A percentile compares a stretch with the other conserved stretches of the same genome.
These are phyloP conservation scores for Drosophila virilis DNA, from an alignment of 1,140 invertebrate species.

Conservation along the genomic window DNA sequence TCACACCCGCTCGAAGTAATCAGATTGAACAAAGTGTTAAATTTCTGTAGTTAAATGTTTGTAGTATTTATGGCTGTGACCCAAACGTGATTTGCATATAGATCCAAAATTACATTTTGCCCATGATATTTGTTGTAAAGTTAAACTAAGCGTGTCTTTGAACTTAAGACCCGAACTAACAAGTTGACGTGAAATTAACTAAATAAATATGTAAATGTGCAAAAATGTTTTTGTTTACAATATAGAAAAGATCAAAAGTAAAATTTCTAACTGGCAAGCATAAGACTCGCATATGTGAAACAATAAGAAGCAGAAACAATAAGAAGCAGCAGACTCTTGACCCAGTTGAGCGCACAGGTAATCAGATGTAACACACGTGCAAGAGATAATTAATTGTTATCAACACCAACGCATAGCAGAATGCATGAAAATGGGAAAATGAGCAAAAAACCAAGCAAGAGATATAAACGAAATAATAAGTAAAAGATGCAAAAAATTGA, in stretches of 20 bases:
- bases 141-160: neutral
- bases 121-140: neutral
- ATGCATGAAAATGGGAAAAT: conserved; percentile 19
- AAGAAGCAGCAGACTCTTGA: conserved; percentile 4
- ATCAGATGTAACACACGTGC: conserved; percentile 18
- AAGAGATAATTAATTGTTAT: conserved; percentile 19
- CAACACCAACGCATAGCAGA: conserved; percentile 8
- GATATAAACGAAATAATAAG: conserved; percentile 8
- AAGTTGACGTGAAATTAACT: neutral
- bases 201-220: neutral
- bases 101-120: neutral
- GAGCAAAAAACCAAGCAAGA: neutral
- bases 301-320: too few relatives aligned
- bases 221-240: neutral
- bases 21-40: neutral
- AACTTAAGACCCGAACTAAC: neutral
- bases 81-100: neutral
- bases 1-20: neutral
- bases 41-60: too few relatives aligned
- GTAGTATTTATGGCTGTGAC: too few relatives aligned
- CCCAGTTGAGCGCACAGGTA: conserved; percentile 9
- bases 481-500: conserved; percentile 41
- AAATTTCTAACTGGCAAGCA: neutral
- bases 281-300: neutral
- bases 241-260: neutral